These are phyloP conservation scores for Phrynocephalus versicolor DNA, from an alignment of 2,113 vertebrate genomes.

Conservation along the genomic window DNA sequence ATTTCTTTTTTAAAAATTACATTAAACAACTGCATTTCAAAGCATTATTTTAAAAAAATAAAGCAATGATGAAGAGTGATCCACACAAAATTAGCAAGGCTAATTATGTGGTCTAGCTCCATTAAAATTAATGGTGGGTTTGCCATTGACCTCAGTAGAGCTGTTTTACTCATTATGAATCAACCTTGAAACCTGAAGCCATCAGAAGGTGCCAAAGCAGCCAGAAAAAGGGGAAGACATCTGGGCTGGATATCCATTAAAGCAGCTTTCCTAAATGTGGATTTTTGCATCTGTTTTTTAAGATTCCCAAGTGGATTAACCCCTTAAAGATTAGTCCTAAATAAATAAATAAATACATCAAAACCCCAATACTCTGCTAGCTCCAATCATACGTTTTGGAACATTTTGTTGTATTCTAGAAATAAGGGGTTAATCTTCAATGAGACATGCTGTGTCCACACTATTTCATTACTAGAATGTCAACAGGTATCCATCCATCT, in stretches of 20 bases:
- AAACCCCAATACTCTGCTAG: constrained; percentile 56
- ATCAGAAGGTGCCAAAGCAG: constrained; percentile 62
- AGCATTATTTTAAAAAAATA: neutral
- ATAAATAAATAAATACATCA: constrained; percentile 48
- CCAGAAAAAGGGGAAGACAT: constrained; percentile 58
- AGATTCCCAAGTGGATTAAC: constrained; percentile 79
- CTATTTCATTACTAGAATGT: constrained; percentile 76
- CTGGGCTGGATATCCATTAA: constrained; percentile 38
- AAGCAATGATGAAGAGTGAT: neutral
- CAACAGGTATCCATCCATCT: constrained; percentile 71
- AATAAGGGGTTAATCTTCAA: constrained; percentile 85
- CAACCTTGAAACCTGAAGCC: constrained; percentile 45
- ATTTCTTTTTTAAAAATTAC: constrained; percentile 42
- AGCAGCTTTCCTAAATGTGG: constrained; percentile 72
- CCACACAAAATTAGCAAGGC: neutral
- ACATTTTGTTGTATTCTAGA: constrained; percentile 58
- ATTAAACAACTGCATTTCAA: constrained; percentile 32
- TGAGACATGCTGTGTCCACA: constrained; percentile 83
- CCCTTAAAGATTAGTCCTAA: constrained; percentile 76
- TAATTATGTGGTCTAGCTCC: neutral
- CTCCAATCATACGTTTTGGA: constrained; percentile 54
- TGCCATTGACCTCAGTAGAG: constrained; percentile 21
- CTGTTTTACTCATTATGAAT: neutral
- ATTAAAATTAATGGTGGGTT: constrained; percentile 5
- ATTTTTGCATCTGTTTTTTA: constrained; percentile 81